A percentile compares a stretch with the other conserved stretches of the same genome.
phyloP scores from a whole-genome alignment of 2,113 vertebrate species.

The Tylochromis polylepis region DNA sequence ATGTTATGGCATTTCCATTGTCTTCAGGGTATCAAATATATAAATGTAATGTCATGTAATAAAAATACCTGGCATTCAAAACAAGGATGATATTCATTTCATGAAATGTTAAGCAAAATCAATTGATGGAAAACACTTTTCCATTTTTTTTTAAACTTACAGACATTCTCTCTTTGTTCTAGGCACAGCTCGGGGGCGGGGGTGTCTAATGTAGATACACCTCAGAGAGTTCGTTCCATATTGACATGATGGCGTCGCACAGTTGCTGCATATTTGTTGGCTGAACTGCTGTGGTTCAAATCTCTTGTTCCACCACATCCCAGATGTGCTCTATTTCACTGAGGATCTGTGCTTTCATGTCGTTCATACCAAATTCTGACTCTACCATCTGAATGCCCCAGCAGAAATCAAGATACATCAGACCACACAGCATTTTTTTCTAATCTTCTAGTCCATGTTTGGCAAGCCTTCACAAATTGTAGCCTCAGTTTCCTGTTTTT shows the following conservation, averaged over 20 bases:
- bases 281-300: not conserved
- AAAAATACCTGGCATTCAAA: not conserved
- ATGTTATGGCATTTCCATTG: not conserved
- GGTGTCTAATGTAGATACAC: not conserved
- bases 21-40: not conserved
- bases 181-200: not conserved
- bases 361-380: not conserved
- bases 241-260: not conserved
- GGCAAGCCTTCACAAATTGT: not conserved
- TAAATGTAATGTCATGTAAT: not conserved
- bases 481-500: not conserved
- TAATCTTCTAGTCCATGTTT: not conserved
- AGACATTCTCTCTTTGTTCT: not conserved
- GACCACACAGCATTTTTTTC: not conserved
- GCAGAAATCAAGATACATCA: not conserved
- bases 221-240: not conserved
- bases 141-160: not conserved
- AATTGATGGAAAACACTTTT: not conserved
- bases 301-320: not conserved
- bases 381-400: not conserved
- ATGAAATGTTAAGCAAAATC: not conserved
- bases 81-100: not conserved
- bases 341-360: not conserved
- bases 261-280: not conserved
- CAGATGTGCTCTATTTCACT: not conserved